phyloP scores from a whole-genome alignment of 2,888 invertebrate genomes.

The Phasia obesa region DNA sequence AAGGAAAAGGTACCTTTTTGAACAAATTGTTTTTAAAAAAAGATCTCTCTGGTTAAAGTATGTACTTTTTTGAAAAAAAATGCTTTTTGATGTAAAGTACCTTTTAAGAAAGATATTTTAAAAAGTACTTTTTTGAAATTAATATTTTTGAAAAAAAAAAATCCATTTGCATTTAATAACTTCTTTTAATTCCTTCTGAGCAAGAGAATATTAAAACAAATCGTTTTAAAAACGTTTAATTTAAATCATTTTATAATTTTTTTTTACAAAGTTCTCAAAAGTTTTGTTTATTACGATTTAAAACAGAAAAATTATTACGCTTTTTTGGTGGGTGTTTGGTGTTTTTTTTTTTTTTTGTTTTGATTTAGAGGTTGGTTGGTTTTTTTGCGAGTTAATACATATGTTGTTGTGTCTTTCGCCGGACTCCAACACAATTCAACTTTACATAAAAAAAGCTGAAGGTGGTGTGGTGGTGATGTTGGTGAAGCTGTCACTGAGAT shows the following conservation, averaged over 20 bases:
- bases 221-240: no score
- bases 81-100: no score
- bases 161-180: no score
- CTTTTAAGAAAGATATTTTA: no score
- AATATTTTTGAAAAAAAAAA: background rate
- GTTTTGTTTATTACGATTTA: background rate
- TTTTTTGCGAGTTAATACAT: constrained; percentile 18
- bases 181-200: no score
- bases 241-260: no score
- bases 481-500: constrained; percentile 46
- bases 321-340: constrained; percentile 62
- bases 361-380: constrained; percentile 55
- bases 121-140: background rate
- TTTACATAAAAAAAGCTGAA: constrained; percentile 33
- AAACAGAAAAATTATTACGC: background rate
- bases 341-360: no score
- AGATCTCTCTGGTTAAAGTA: no score
- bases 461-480: constrained; percentile 39
- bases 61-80: no score
- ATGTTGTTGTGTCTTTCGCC: constrained; percentile 37
- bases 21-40: no score
- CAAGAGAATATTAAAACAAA: no score
- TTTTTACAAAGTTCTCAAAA: background rate
- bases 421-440: constrained; percentile 38
- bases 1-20: no score